Base-by-base conservation (phyloP, 2,113 vertebrate species). In the Aphyosemion australe region DNA sequence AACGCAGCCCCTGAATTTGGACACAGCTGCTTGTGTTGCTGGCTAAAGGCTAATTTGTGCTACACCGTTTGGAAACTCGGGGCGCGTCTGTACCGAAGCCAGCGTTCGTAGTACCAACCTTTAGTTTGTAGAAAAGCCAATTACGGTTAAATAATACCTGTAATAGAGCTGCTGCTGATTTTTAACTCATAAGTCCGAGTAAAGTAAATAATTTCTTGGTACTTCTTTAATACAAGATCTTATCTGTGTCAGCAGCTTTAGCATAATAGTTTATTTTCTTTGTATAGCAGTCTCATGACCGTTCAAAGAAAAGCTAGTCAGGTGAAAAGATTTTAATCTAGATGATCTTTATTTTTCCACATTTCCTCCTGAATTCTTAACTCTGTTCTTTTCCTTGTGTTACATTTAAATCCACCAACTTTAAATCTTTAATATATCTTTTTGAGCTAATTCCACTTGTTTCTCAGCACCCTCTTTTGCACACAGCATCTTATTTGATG, bases 401-500 rank as follows among this genome's bases (percentile, higher is more conserved):
- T n/a, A 7, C 6, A n/a, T 46, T 46, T 1, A 46, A 51, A 26
- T 6, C 20, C 34, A 37, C 34, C 6, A 37, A 26, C 49, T 26
- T 19, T 46, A 26, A 26, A 26, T 45, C 15, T 46, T 16, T 8
- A 8, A 16, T 37, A 37, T 37, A 37, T 37, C 34, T 37, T 37
- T 37, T 2, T 37, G 34, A 37, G 65, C 5, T 8, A 20, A 3
- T 12, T 15, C 8, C 12, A 19, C 18, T 12, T 16, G 34, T 20
- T 18, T 18, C 16, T 39, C 19, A 31, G n/a, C 6, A 8, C 69
- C 42, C 5, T 66, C 34, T 37, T 52, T 20, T 15, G 14, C 60
- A 61, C 49, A 48, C 12, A 12, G 2, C 34, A 39, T 52, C 39
- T 57, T 20, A 65, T 72, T 65, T 43, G 26, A 56, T 55, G 57